These are phyloP conservation scores for Perca flavescens DNA, from an alignment of 2,113 vertebrate genomes.

Conservation along the genomic window DNA sequence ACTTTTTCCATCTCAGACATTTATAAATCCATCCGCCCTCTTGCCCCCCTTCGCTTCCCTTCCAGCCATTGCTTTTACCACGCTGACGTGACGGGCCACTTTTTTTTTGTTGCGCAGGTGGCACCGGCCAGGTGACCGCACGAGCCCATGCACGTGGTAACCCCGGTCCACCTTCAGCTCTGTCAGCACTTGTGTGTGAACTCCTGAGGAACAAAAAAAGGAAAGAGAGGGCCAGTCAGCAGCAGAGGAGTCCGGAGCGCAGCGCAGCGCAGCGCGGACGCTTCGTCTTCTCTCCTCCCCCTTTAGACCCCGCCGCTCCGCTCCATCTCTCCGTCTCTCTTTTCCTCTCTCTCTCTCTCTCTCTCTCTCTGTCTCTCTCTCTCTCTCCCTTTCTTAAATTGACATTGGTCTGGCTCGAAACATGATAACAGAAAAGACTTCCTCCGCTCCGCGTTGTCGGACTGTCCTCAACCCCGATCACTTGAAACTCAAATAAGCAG, in stretches of 20 bases:
- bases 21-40: slow-evolving; percentile 56
- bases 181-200: slow-evolving; percentile 88
- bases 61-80: slow-evolving; percentile 14
- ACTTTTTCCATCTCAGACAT: slow-evolving; percentile 45
- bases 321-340: slow-evolving; percentile 86
- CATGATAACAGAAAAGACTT: slow-evolving; percentile 83
- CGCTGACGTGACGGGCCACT: slow-evolving; percentile 13
- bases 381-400: slow-evolving; percentile 84
- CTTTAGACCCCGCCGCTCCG: slow-evolving; percentile 86
- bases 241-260: slow-evolving; percentile 83
- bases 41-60: not conserved
- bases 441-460: slow-evolving; percentile 74
- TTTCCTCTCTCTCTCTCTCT: slow-evolving; percentile 75
- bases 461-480: slow-evolving; percentile 71
- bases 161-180: slow-evolving; percentile 80
- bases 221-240: slow-evolving; percentile 39
- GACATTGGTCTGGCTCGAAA: slow-evolving; percentile 82
- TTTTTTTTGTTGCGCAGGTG: slow-evolving; percentile 75
- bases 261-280: slow-evolving; percentile 86
- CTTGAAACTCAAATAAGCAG: slow-evolving; percentile 72
- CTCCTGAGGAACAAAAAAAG: slow-evolving; percentile 82
- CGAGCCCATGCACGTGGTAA: slow-evolving; percentile 88
- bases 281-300: slow-evolving; percentile 87
- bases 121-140: slow-evolving; percentile 89
- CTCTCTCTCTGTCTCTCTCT: slow-evolving; percentile 79